Conservation (phyloP, 1,140 invertebrate species). For the Atta cephalotes region DNA sequence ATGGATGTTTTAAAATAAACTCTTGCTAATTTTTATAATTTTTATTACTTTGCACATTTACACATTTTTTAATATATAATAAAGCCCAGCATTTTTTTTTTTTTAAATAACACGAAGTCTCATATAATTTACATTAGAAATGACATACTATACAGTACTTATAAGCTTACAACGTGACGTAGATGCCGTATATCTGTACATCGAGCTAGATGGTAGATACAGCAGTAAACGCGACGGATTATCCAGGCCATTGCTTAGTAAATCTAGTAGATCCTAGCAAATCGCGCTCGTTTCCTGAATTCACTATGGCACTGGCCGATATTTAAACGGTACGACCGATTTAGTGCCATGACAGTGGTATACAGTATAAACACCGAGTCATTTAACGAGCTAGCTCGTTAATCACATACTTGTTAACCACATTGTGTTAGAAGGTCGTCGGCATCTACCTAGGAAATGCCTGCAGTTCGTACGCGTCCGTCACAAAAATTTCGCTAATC, state of each 20-base stretch:
- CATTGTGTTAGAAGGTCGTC: constrained; percentile 59
- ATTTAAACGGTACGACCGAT: constrained; percentile 71
- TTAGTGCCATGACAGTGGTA: constrained; percentile 53
- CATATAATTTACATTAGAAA: constrained; percentile 13
- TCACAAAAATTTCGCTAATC: constrained; percentile 61
- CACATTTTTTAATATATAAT: background rate
- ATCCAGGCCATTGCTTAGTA: constrained; percentile 78
- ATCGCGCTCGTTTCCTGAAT: constrained; percentile 73
- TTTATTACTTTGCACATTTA: background rate
- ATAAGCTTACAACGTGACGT: constrained; percentile 40
- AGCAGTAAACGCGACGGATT: constrained; percentile 75
- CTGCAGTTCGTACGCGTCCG: constrained; percentile 27
- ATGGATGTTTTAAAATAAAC: background rate
- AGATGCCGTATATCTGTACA: constrained; percentile 32
- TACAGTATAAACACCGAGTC: constrained; percentile 66
- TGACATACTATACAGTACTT: constrained; percentile 1
- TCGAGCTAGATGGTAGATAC: constrained; percentile 42
- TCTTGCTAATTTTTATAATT: background rate
- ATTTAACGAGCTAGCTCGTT: constrained; percentile 70
- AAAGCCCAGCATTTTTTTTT: background rate
- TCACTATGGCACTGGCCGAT: constrained; percentile 60
- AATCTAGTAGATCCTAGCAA: constrained; percentile 76
- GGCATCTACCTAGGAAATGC: constrained; percentile 49
- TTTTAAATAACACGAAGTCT: background rate
- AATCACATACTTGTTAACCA: constrained; percentile 71